Percentiles rank a stretch among this genome's conserved stretches.
Evolutionary conservation across 1,140 invertebrate species (phyloP).

Genomic region (Bicyclus anynana): DNA sequence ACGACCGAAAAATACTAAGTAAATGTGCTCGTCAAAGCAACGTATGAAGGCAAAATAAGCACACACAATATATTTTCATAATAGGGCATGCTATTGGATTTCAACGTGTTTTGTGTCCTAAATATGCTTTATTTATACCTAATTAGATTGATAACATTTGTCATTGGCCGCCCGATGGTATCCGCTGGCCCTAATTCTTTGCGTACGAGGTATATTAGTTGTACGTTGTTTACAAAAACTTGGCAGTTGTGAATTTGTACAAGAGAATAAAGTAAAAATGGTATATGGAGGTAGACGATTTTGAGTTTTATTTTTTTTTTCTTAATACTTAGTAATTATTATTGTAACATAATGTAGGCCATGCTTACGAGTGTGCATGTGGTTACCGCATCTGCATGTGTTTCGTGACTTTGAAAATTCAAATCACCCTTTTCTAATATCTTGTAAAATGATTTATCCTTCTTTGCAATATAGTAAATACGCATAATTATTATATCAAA

Average conservation of each 20-base stretch:
- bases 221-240: constrained; percentile 28
- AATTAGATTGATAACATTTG: too few species aligned
- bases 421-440: background rate
- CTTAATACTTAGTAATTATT: too few species aligned
- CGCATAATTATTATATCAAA: too few species aligned
- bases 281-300: constrained; percentile 33
- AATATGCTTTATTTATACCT: too few species aligned
- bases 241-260: constrained; percentile 50
- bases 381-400: constrained; percentile 39
- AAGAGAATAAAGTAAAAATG: constrained; percentile 45
- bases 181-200: background rate
- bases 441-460: background rate
- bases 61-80: too few species aligned
- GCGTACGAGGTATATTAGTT: constrained; percentile 26
- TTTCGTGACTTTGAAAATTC: constrained; percentile 24
- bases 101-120: too few species aligned
- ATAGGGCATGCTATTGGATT: too few species aligned
- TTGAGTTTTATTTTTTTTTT: constrained; percentile 46
- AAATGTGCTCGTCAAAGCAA: too few species aligned
- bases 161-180: too few species aligned
- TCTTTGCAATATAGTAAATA: background rate
- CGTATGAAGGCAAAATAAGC: too few species aligned
- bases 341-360: constrained; percentile 12
- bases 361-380: constrained; percentile 46
- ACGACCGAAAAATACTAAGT: background rate